Evolutionary conservation across 2,113 vertebrate species (phyloP).

Genomic region (Colaptes auratus): DNA sequence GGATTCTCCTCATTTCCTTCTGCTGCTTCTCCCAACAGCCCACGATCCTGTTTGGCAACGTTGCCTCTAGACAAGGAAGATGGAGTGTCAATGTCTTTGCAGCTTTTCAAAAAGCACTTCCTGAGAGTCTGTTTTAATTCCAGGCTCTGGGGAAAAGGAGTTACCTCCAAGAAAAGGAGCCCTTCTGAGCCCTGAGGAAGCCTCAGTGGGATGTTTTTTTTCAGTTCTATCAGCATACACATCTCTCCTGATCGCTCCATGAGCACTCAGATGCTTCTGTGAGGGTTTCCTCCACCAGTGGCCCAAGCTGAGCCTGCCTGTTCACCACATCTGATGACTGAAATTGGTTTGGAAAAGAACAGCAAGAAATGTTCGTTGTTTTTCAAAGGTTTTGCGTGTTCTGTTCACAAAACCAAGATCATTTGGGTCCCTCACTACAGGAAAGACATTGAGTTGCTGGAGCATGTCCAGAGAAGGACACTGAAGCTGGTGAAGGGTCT

Average conservation of each 20-base stretch:
- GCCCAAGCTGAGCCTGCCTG: background rate
- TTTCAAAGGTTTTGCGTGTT: background rate
- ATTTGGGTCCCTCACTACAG: too few relatives aligned
- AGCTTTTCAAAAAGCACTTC: background rate
- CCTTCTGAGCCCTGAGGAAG: background rate
- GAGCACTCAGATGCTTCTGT: background rate
- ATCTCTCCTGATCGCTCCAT: background rate
- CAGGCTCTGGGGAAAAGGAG: background rate
- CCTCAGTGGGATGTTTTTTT: background rate
- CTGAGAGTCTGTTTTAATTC: background rate
- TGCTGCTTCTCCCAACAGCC: background rate
- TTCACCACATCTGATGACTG: background rate
- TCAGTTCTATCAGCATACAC: background rate
- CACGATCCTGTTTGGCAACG: background rate
- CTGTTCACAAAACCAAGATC: background rate
- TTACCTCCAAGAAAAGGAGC: background rate
- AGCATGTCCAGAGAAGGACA: too few relatives aligned
- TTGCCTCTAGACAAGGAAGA: background rate
- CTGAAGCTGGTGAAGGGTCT: too few relatives aligned
- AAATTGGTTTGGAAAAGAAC: background rate
- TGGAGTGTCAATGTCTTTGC: fast-evolving
- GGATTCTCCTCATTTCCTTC: background rate
- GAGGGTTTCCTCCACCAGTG: background rate
- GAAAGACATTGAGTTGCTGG: too few relatives aligned
- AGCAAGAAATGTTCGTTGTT: background rate